Percentiles rank a stretch among this genome's conserved stretches.
Conservation (phyloP, 2,113 vertebrate species). For the Rhombomys opimus region DNA sequence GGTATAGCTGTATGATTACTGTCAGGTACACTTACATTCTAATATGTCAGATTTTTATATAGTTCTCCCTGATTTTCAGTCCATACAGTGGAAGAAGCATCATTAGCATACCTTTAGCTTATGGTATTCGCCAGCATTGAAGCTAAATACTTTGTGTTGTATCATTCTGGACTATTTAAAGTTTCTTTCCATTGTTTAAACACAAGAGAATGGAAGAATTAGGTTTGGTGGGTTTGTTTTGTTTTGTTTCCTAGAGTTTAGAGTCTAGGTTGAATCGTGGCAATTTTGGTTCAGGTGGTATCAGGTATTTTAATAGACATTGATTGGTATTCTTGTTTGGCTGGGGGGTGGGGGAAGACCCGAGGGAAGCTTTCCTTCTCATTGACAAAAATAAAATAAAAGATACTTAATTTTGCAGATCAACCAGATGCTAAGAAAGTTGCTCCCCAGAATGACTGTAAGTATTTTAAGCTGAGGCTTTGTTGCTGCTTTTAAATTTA, state of each 20-base stretch:
- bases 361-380: conserved; percentile 64
- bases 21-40: conserved; percentile 80
- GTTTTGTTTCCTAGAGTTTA: conserved; percentile 75
- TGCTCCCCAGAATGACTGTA: conserved; percentile 97
- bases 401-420: conserved; percentile 92
- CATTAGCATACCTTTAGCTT: conserved; percentile 88
- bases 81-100: conserved; percentile 89
- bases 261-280: conserved; percentile 77
- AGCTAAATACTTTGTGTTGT: conserved; percentile 83
- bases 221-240: conserved; percentile 49
- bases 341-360: not conserved
- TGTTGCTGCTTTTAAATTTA: conserved; percentile 66
- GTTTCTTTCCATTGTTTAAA: conserved; percentile 84
- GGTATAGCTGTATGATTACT: conserved; percentile 83
- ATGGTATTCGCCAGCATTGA: conserved; percentile 71
- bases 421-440: conserved; percentile 99
- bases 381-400: conserved; percentile 77
- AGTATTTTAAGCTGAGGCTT: conserved; percentile 85
- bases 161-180: conserved; percentile 71
- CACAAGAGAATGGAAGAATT: conserved; percentile 74
- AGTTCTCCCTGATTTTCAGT: conserved; percentile 67
- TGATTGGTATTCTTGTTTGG: conserved; percentile 49
- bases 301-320: conserved; percentile 81
- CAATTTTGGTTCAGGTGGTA: conserved; percentile 83
- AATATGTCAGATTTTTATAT: conserved; percentile 82